These are phyloP conservation scores for Zosterops hypoxanthus DNA, from an alignment of 2,113 vertebrate genomes.

Conservation along the genomic window DNA sequence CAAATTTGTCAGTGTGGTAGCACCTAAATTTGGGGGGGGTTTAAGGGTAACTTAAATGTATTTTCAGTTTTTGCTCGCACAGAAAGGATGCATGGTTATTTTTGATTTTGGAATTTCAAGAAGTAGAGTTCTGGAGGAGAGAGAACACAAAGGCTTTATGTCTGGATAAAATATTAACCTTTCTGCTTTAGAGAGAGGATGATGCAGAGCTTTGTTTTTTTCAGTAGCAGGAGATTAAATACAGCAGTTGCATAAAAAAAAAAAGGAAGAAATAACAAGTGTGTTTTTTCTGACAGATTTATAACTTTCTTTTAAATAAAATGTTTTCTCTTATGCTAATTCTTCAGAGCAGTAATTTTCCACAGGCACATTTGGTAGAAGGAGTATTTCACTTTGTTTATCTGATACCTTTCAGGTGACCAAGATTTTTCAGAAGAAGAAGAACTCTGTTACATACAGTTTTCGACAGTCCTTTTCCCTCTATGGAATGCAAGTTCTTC, in stretches of 20 bases:
- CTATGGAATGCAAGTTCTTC: constrained; percentile 94
- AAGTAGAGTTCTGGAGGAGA: not conserved
- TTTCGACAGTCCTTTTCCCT: constrained; percentile 97
- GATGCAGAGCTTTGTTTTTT: not conserved
- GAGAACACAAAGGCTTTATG: not conserved
- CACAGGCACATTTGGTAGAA: not conserved
- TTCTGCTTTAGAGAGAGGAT: not conserved
- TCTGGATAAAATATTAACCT: not conserved
- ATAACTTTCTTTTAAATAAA: not conserved
- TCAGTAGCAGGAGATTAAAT: not conserved
- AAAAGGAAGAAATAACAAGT: not conserved
- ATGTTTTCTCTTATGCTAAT: not conserved
- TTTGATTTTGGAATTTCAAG: not conserved
- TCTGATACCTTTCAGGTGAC: constrained; percentile 83
- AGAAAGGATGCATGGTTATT: not conserved
- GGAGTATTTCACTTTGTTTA: not conserved
- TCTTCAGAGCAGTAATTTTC: not conserved
- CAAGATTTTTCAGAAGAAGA: constrained; percentile 99
- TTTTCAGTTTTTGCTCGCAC: not conserved
- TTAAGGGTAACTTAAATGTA: not conserved
- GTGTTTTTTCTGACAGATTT: not conserved
- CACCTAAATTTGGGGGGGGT: not conserved
- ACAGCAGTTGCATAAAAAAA: not conserved
- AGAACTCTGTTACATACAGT: constrained; percentile 96
- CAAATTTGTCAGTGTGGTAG: not conserved